A percentile compares a stretch with the other conserved stretches of the same genome.
phyloP scores from a whole-genome alignment of 2,797 vertebrate genomes.

The Sebastes wilsoni region DNA sequence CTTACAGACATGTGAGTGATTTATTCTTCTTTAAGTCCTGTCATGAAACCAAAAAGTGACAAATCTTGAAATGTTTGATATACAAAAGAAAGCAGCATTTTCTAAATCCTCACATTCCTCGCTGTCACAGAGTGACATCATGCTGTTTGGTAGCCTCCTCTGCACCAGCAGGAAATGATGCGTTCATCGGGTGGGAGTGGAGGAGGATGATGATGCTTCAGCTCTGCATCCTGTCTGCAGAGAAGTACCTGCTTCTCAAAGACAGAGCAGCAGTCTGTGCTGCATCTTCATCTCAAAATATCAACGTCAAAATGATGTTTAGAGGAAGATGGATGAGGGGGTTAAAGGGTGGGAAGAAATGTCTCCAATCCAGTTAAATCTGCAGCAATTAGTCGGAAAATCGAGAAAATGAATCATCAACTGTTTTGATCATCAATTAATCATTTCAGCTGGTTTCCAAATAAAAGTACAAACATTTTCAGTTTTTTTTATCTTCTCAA shows the following conservation, averaged over 20 bases:
- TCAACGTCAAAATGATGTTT: not conserved
- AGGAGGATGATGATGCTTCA: not conserved
- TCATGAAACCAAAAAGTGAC: not conserved
- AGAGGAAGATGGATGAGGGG: not conserved
- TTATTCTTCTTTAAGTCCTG: not conserved
- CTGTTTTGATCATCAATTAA: not conserved
- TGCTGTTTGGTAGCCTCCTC: slow-evolving; percentile 46
- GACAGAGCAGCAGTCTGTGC: not conserved
- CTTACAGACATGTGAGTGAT: not conserved
- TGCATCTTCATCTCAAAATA: not conserved
- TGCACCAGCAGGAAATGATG: slow-evolving; percentile 57
- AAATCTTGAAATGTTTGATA: not conserved
- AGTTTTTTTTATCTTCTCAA: not conserved
- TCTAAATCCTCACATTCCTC: not conserved
- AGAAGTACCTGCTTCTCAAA: slow-evolving; percentile 1
- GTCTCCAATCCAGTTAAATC: not conserved
- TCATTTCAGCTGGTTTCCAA: not conserved
- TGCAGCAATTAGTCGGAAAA: not conserved
- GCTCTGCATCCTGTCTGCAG: slow-evolving; percentile 23
- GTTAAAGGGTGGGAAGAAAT: not conserved
- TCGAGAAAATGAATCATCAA: not conserved
- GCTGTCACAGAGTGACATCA: slow-evolving; percentile 36
- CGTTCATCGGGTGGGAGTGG: slow-evolving; percentile 16
- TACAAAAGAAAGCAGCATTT: not conserved
- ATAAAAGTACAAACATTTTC: not conserved